Base-by-base conservation (phyloP, 2,797 vertebrate genomes). In the Podargus strigoides region DNA sequence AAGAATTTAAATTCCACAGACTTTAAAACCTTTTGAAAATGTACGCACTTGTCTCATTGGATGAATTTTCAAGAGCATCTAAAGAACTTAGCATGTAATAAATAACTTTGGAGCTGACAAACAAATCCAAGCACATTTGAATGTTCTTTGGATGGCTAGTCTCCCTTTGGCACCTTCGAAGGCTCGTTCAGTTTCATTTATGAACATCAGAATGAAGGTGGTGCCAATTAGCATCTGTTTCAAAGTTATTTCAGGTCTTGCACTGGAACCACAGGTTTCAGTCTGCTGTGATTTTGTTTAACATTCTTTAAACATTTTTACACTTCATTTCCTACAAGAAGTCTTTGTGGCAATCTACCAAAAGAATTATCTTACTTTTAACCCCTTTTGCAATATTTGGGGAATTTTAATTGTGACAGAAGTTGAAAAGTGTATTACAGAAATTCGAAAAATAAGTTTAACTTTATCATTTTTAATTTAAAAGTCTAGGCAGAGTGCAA, bases 221-320 rank as follows among this genome's bases (percentile, higher is more conserved):
- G 39, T 95, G 87, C 76, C 77, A 91, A 63, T 95, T 92, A 88
- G 36, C 73, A 92, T 95, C 95, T 96, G 90, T 89, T 96, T 87
- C 90, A 95, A 95, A 96, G 93, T 94, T 95, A 87, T 92, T 95
- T 97, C 92, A 86, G 53, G 66, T 94, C 79, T 87, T 93, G 36
- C 81, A 69, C 62, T 89, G 70, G 86, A 93, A 85, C 53, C 50
- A 85, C 85, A 90, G 73, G 76, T 49, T 97, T 97, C 93, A 89
- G 76, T 94, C 86, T 94, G 85, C 80, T 94, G 84, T 96, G 93
- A 85, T 97, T 96, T 92, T 87, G 74, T 96, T 97, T 93, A 96
- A 94, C 94, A 93, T 92, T 93, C 84, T 79, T 55, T 89, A 95
- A 72, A 75, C 9, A 50, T 82, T 86, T 96, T 97, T 97, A 87